Evolutionary conservation across 2,113 vertebrate species (phyloP).

Genomic region (Empidonax traillii): DNA sequence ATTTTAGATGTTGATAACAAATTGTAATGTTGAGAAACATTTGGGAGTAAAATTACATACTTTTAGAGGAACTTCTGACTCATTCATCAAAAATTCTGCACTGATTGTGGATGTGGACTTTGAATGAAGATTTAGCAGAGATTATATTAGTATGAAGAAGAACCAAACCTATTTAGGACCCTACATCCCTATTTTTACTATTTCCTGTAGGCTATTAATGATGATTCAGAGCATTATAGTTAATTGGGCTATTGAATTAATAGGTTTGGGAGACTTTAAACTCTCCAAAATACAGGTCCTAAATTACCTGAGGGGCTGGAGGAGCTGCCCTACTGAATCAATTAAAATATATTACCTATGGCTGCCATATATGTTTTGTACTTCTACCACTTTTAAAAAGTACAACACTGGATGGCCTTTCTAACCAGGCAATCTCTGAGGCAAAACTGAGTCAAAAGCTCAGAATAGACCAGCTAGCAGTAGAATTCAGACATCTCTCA

Average conservation of each 20-base stretch:
- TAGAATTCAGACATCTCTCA: constrained; percentile 30
- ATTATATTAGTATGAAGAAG: background rate
- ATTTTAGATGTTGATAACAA: background rate
- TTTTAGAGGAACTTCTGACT: background rate
- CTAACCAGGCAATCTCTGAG: background rate
- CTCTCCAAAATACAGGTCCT: background rate
- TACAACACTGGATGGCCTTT: background rate
- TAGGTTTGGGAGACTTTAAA: background rate
- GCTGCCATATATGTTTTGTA: background rate
- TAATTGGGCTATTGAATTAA: background rate
- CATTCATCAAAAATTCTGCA: background rate
- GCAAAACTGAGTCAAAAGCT: constrained; percentile 1
- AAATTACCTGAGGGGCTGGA: background rate
- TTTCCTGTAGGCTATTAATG: background rate
- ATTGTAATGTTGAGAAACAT: background rate
- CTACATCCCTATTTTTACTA: background rate
- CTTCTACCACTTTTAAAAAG: background rate
- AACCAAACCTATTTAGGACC: background rate
- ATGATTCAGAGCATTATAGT: background rate
- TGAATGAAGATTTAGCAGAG: background rate
- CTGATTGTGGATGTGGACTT: background rate
- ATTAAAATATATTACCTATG: background rate
- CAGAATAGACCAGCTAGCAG: background rate
- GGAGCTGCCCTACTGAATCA: background rate
- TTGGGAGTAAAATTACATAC: background rate